Base-by-base conservation (phyloP, 2,113 vertebrate genomes). In the Phrynosoma blainvillii region DNA sequence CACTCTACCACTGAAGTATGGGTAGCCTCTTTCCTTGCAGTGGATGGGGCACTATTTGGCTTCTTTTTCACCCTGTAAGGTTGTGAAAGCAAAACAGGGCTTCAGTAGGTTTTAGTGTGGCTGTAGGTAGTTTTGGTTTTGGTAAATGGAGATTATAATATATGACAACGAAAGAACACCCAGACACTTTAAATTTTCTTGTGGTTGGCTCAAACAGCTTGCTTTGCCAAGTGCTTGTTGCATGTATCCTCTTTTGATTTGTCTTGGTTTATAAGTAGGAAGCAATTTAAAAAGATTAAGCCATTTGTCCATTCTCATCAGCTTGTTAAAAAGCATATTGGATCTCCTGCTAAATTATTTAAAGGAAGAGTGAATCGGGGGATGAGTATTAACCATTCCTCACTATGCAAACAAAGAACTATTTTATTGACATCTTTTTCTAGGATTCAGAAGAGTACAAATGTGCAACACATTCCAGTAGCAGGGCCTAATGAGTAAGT, bases 321-420 rank as follows among this genome's bases (percentile, higher is more conserved):
- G 54, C 70, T 65, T 32, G 40, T 82, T 32, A 74, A 75, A 82
- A 82, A 1, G 79, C 59, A 32, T 75, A 74, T 82, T 23, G 75
- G 86, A 82, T 75, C 54, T 62, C 36, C 18, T 54, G 47, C 82
- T 87, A 75, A 82, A 87, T 82, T 75, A 87, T 82, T 87, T 30
- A 87, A 74, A 75, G 71, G 79, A 21, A 52, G 30, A 71, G 71
- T 87, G 79, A 87, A 36, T 75, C 79, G 65, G 71, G 82, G 70
- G 70, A 66, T 82, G 70, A 65, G 59, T 74, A 75, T 75, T 75
- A 42, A 18, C 14, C 13, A 82, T 74, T 75, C 32, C 79, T 47
- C 25, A 25, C 23, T 36, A 36, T 36, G 36, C 59, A 68, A 21
- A 80, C 85, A 80, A 77, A 85, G 36, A 80, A 18, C 66, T 56